These are phyloP conservation scores for Drosophila santomea DNA, from an alignment of 1,140 invertebrate species.

Conservation along the genomic window DNA sequence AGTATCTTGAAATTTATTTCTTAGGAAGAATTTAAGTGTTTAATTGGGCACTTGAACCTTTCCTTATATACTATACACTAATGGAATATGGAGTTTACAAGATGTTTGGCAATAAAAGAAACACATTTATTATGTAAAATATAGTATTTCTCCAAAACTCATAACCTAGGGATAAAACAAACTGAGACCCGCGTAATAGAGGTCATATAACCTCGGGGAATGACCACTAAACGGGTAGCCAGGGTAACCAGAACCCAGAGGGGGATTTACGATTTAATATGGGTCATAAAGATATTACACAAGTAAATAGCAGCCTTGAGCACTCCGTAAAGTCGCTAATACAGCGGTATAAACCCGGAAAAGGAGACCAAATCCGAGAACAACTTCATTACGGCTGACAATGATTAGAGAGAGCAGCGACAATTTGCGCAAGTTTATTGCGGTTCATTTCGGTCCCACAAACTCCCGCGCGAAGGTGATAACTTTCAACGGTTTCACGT, in stretches of 20 bases:
- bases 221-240: conserved; percentile 1
- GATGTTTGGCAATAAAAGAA: not conserved
- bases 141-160: not conserved
- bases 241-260: too few species aligned
- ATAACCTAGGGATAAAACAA: not conserved
- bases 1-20: not conserved
- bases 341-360: conserved; percentile 13
- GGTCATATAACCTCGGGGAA: conserved; percentile 22
- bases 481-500: conserved; percentile 82
- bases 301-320: conserved; percentile 18
- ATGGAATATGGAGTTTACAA: not conserved
- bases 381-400: conserved; percentile 49
- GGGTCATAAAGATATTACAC: conserved; percentile 45
- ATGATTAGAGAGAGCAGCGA: conserved; percentile 54
- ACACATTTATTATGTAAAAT: not conserved
- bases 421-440: conserved; percentile 55
- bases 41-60: too few species aligned
- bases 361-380: conserved; percentile 23
- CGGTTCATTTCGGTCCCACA: conserved; percentile 53
- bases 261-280: conserved; percentile 24
- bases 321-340: too few species aligned
- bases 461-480: conserved; percentile 68
- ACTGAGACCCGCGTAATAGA: not conserved
- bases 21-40: too few species aligned
- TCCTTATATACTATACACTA: too few species aligned